Conservation (phyloP, 2,797 vertebrate genomes). For the Balearica regulorum region DNA sequence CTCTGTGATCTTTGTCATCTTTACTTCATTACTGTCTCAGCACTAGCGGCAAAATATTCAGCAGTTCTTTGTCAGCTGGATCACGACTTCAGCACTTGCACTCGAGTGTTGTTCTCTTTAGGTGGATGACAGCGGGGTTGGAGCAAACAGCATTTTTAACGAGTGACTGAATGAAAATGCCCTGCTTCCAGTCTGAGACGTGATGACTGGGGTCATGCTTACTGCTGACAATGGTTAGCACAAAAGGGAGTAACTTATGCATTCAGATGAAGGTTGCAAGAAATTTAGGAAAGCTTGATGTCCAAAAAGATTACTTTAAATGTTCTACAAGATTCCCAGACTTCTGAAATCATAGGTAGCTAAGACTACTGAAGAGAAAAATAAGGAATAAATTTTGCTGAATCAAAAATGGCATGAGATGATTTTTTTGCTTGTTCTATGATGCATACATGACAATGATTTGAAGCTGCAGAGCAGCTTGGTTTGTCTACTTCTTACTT, state of each 20-base stretch:
- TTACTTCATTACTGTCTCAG: conserved; percentile 20
- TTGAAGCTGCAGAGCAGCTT: background rate
- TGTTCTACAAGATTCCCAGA: background rate
- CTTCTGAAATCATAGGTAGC: background rate
- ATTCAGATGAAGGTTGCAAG: background rate
- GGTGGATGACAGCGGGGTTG: background rate
- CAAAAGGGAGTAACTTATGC: background rate
- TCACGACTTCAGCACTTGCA: background rate
- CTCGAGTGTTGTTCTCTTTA: background rate
- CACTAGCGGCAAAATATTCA: background rate
- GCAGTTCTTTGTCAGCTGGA: conserved; percentile 7
- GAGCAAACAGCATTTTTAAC: background rate
- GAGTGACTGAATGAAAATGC: background rate
- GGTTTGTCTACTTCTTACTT: background rate
- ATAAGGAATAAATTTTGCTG: background rate
- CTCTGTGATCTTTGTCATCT: conserved; percentile 69
- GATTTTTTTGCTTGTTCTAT: background rate
- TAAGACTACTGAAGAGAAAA: background rate
- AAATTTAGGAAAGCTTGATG: background rate
- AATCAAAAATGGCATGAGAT: background rate
- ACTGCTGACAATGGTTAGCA: background rate
- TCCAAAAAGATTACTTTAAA: background rate
- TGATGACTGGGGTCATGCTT: background rate
- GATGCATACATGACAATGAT: background rate
- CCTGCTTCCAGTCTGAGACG: background rate